Percentiles rank a stretch among this genome's conserved stretches.
Conservation (phyloP, 2,113 vertebrate genomes). For the Lamprotornis superbus region DNA sequence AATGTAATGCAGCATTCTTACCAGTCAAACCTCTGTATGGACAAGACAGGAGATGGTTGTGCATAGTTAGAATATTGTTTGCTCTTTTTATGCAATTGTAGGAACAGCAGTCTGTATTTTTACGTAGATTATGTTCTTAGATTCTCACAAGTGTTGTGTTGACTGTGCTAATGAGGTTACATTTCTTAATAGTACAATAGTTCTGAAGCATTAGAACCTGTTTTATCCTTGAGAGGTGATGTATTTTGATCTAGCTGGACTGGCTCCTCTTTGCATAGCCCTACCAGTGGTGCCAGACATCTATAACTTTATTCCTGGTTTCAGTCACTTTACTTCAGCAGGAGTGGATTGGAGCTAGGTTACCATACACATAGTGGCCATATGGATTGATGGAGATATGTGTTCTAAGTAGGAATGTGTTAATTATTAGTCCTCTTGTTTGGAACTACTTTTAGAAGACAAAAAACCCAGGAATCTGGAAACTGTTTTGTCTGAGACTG, state of each 20-base stretch:
- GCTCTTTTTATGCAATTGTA: neutral
- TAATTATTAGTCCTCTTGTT: neutral
- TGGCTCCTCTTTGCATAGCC: neutral
- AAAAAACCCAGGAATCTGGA: fast-evolving
- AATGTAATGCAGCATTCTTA: neutral
- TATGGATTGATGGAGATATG: neutral
- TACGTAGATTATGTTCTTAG: neutral
- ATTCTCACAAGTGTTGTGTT: neutral
- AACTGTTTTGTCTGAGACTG: neutral
- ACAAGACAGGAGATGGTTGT: neutral
- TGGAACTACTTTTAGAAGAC: neutral
- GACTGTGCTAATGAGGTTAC: neutral
- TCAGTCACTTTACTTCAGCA: neutral
- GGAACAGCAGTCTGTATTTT: neutral
- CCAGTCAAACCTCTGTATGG: neutral
- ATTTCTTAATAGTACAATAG: neutral
- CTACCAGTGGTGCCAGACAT: neutral
- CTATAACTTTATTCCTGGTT: neutral
- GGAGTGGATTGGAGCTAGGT: neutral
- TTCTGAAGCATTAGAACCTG: neutral
- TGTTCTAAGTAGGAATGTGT: neutral
- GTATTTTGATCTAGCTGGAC: neutral
- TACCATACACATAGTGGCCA: neutral
- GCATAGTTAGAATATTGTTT: neutral
- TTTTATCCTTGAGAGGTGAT: neutral